phyloP scores from a whole-genome alignment of 2,888 invertebrate genomes.

The Drosophila suboccidentalis region DNA sequence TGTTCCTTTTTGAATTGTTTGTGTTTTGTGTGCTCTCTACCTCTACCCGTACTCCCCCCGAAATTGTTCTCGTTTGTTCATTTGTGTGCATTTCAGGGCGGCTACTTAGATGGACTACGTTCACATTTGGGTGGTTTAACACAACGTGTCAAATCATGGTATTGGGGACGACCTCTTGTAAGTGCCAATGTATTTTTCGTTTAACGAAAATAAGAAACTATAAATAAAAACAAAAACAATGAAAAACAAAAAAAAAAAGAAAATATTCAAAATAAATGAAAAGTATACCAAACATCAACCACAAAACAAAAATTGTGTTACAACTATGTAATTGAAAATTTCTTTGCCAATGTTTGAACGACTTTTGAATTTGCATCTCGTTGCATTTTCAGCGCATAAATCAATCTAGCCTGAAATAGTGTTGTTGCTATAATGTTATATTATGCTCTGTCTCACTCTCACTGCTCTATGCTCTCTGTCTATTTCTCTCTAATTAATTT shows the following conservation, averaged over 20 bases:
- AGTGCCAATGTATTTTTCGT: constrained; percentile 88
- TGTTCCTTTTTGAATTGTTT: constrained; percentile 43
- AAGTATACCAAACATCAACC: constrained; percentile 52
- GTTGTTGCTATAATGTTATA: constrained; percentile 65
- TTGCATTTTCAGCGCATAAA: constrained; percentile 67
- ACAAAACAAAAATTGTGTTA: constrained; percentile 64
- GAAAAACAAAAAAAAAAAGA: constrained; percentile 43
- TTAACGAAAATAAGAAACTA: constrained; percentile 70
- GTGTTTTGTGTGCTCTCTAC: constrained; percentile 45
- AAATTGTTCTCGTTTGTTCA: constrained; percentile 84
- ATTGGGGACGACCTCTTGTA: constrained; percentile 98
- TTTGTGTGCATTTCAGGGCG: constrained; percentile 90
- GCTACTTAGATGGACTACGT: constrained; percentile 97
- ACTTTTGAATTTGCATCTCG: constrained; percentile 74
- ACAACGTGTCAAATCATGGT: constrained; percentile 98
- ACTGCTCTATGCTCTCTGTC: constrained; percentile 41
- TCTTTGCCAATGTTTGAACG: constrained; percentile 69
- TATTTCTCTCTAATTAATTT: constrained; percentile 44
- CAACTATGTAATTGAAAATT: constrained; percentile 34
- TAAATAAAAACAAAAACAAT: constrained; percentile 42
- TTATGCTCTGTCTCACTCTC: constrained; percentile 39
- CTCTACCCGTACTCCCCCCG: constrained; percentile 67
- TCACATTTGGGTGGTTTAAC: constrained; percentile 98
- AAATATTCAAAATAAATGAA: constrained; percentile 40
- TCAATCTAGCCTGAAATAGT: constrained; percentile 71